Evolutionary conservation across 2,113 vertebrate genomes (phyloP), one percentile per base, ranked within the genome.

Genomic region (Turdus rufiventris): DNA sequence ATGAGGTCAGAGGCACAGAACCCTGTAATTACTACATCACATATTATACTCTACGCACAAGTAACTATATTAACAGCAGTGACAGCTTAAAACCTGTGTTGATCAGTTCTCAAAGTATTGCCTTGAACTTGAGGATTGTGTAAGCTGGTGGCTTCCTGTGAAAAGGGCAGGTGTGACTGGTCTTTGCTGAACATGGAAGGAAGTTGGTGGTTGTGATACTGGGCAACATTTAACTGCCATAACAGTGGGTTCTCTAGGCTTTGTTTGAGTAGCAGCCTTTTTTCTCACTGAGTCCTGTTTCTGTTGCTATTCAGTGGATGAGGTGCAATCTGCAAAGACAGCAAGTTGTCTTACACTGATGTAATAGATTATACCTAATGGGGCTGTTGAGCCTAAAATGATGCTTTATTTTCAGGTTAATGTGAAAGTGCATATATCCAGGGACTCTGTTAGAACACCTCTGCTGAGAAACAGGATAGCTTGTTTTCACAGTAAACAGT

Each of bases 121-220:
- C 38, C 7, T 61, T 80, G 45, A 70, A 50, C 5, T 7, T 10
- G 25, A 70, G 51, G 45, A 23, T 20, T 48, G 23, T 70, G 28
- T 70, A 73, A 76, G 34, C 63, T 89, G 29, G 18, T 74, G 73
- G 14, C 76, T 96, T 94, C 54, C 75, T 80, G 42, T 89, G 63
- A 24, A 29, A 63, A 66, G 63, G 34, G 19, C 75, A 86, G 18
- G 50, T 83, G 67, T 62, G 76, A 56, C 45, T 82, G 33, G 43
- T 81, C 65, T 61, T 51, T 86, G 34, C 43, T 3, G 14, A 65
- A 38, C 2, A 0, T 76, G 67, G 68, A 34, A 83, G 89, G 91
- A 95, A 89, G 60, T n/a, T 3, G 2, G 29, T 84, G 76, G 25
- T 14, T 95, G 54, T 80, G 45, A 57, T 53, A 42, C 28, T 33